phyloP scores from a whole-genome alignment of 2,113 vertebrate genomes.

The Malurus cyaneus region DNA sequence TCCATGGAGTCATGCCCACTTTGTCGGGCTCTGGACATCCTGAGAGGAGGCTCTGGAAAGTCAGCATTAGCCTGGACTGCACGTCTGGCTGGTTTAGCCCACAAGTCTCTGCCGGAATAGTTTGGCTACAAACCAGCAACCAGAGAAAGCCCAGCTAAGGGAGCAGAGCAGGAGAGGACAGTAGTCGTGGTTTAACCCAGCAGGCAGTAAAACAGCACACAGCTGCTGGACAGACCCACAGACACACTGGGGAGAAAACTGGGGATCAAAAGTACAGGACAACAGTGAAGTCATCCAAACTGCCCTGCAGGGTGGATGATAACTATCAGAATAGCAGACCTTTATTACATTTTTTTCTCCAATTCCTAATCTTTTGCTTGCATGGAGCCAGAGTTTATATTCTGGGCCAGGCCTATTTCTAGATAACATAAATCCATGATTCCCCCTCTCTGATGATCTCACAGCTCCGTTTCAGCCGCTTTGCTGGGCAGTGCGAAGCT shows the following conservation, averaged over 20 bases:
- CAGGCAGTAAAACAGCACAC: neutral
- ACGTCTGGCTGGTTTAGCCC: neutral
- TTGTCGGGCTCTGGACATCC: neutral
- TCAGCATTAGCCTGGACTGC: neutral
- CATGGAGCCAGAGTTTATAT: neutral
- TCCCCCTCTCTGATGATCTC: neutral
- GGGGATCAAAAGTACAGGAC: neutral
- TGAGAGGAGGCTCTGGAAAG: constrained; percentile 18
- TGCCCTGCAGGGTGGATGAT: neutral
- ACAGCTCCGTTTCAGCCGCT: neutral
- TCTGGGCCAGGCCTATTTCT: neutral
- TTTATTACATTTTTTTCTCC: neutral
- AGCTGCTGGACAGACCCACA: neutral
- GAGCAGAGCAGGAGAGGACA: neutral
- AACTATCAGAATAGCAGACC: neutral
- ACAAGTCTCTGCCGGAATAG: neutral
- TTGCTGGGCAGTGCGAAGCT: neutral
- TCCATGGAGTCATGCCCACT: neutral
- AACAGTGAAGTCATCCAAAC: neutral
- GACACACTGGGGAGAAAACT: neutral
- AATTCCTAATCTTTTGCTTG: constrained; percentile 23
- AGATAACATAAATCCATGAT: neutral
- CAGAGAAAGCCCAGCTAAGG: neutral
- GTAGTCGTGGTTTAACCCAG: neutral
- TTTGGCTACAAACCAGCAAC: neutral